These are phyloP conservation scores for Eulithis testata DNA, from an alignment of 2,888 invertebrate genomes.

Conservation along the genomic window DNA sequence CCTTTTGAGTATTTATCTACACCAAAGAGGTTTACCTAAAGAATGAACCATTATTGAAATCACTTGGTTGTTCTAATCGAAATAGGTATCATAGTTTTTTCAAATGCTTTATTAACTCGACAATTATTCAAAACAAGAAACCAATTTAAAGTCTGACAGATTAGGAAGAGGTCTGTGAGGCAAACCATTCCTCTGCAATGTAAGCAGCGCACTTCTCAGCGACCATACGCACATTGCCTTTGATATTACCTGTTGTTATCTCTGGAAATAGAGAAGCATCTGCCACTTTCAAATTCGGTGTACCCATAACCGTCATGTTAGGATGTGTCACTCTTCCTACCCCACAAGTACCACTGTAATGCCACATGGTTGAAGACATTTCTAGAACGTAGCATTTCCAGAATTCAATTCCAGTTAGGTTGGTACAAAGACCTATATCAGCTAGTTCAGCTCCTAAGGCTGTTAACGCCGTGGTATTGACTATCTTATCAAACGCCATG, in stretches of 20 bases:
- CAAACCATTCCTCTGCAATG: conserved; percentile 13
- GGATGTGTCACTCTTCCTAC: conserved; percentile 45
- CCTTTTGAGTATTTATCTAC: too few relatives aligned
- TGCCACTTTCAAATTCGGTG: conserved; percentile 34
- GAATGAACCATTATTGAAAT: too few relatives aligned
- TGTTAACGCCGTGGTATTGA: conserved; percentile 31
- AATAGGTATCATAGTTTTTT: too few relatives aligned
- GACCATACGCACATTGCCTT: conserved; percentile 29
- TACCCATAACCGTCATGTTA: conserved; percentile 34
- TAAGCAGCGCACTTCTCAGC: conserved; percentile 41
- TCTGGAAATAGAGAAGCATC: conserved; percentile 41
- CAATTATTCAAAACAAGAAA: too few relatives aligned
- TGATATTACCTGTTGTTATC: conserved; percentile 35
- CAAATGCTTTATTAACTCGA: too few relatives aligned
- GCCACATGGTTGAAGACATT: conserved; percentile 46
- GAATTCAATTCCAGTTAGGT: conserved; percentile 22
- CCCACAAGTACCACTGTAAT: conserved; percentile 43
- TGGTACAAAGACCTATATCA: conserved; percentile 24
- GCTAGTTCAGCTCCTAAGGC: conserved; percentile 29
- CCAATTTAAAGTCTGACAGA: too few relatives aligned
- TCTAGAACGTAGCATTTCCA: conserved; percentile 44
- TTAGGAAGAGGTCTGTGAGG: too few relatives aligned
- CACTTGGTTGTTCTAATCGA: too few relatives aligned
- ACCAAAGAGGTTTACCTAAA: too few relatives aligned
- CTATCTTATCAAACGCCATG: not conserved